Base-by-base conservation (phyloP, 2,797 vertebrate genomes). In the Staurois parvus region DNA sequence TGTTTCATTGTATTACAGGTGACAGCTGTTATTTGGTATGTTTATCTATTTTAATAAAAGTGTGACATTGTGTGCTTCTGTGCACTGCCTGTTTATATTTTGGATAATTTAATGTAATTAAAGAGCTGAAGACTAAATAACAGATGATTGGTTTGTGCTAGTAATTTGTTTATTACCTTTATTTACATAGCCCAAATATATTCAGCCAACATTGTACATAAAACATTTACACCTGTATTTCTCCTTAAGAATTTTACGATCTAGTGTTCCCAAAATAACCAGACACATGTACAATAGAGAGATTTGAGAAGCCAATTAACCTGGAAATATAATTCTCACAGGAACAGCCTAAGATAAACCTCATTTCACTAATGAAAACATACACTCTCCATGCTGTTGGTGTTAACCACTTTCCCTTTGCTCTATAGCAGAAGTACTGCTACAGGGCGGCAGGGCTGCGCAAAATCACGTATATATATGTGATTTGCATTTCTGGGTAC, bases 1-100 rank as follows among this genome's bases (percentile, higher is more conserved):
- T 66, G 26, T 66, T 66, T 66, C 12, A 66, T 66, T 66, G 64
- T 26, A 66, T 66, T 66, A 66, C n/a, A 66, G 64, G 64, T 66
- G 64, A 66, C 64, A 66, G 28, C 64, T 66, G 64, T 29, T 66
- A 13, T 66, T 66, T 66, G 4, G 64, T 2, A 28, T 66, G 64
- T 15, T 4, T 26, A 66, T 66, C 64, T 26, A 66, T 66, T 66
- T 66, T 15, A 66, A 66, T 66, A 15, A 29, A 66, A 66, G 64
- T 28, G 26, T 29, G 13, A 66, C n/a, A 66, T 66, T 66, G 28
- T 66, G n/a, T 29, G 64, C 13, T 13, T 29, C 26, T 66, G 64
- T 4, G 26, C 26, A 66, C 64, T 26, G 26, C 26, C 0, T 66
- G 64, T 28, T 29, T 66, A 29, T 66, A 66, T 26, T 66, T 66